These are phyloP conservation scores for Pterostichus niger DNA, from an alignment of 2,888 invertebrate species.

Conservation along the genomic window DNA sequence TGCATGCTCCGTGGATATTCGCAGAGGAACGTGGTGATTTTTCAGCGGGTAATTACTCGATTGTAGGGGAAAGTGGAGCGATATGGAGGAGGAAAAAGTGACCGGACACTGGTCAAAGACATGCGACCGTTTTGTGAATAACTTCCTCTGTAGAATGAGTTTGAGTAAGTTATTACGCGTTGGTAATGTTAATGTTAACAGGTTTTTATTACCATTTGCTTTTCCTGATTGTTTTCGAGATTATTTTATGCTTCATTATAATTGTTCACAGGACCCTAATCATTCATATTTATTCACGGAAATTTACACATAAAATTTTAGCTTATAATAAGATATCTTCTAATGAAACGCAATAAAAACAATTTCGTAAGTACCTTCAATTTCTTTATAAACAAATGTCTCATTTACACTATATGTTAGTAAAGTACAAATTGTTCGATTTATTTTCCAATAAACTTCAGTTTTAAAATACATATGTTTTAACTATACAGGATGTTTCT, in stretches of 20 bases:
- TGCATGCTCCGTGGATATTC: slow-evolving; percentile 55
- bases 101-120: slow-evolving; percentile 56
- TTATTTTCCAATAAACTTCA: too few relatives aligned
- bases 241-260: slow-evolving; percentile 35
- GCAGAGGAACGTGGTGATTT: neutral
- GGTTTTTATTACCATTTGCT: slow-evolving; percentile 29
- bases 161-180: slow-evolving; percentile 44
- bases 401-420: too few relatives aligned
- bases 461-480: too few relatives aligned
- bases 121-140: slow-evolving; percentile 52
- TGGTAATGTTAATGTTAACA: slow-evolving; percentile 39
- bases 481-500: too few relatives aligned
- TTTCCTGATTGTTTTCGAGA: slow-evolving; percentile 42
- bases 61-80: neutral
- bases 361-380: too few relatives aligned
- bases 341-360: too few relatives aligned
- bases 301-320: neutral
- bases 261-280: neutral
- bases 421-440: too few relatives aligned
- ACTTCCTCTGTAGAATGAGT: neutral
- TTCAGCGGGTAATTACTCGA: slow-evolving; percentile 1
- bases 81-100: neutral
- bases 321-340: too few relatives aligned
- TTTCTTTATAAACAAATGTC: too few relatives aligned
- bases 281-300: neutral